These are phyloP conservation scores for Drosophila yakuba DNA, from an alignment of 1,140 invertebrate genomes.

Conservation along the genomic window DNA sequence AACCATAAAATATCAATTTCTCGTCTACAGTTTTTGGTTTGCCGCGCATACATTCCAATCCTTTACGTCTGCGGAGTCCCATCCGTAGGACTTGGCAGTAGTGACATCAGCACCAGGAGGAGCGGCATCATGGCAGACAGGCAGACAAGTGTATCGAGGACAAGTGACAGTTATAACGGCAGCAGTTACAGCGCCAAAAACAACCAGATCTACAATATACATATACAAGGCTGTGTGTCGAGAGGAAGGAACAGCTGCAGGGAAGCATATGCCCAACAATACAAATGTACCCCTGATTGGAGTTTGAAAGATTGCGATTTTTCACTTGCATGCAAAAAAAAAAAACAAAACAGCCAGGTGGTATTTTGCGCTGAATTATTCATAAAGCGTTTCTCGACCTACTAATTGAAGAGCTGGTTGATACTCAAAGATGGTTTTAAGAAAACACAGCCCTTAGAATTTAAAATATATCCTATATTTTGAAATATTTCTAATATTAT, in stretches of 20 bases:
- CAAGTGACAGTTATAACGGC: constrained; percentile 58
- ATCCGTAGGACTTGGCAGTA: constrained; percentile 13
- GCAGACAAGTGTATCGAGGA: constrained; percentile 66
- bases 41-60: constrained; percentile 70
- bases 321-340: constrained; percentile 40
- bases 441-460: too few relatives aligned
- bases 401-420: background rate
- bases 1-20: constrained; percentile 83
- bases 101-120: constrained; percentile 37
- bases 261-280: constrained; percentile 60
- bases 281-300: constrained; percentile 80
- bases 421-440: background rate
- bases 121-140: constrained; percentile 36
- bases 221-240: constrained; percentile 5
- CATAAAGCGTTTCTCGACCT: constrained; percentile 20
- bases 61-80: constrained; percentile 22
- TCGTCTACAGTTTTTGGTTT: constrained; percentile 59
- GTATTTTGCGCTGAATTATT: constrained; percentile 57
- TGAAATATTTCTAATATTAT: too few relatives aligned
- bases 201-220: constrained; percentile 26
- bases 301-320: constrained; percentile 59
- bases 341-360: constrained; percentile 2
- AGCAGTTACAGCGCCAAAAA: constrained; percentile 45
- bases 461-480: too few relatives aligned
- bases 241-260: constrained; percentile 26